phyloP scores from a whole-genome alignment of 1,140 invertebrate genomes.

The Mizuhopecten yessoensis region DNA sequence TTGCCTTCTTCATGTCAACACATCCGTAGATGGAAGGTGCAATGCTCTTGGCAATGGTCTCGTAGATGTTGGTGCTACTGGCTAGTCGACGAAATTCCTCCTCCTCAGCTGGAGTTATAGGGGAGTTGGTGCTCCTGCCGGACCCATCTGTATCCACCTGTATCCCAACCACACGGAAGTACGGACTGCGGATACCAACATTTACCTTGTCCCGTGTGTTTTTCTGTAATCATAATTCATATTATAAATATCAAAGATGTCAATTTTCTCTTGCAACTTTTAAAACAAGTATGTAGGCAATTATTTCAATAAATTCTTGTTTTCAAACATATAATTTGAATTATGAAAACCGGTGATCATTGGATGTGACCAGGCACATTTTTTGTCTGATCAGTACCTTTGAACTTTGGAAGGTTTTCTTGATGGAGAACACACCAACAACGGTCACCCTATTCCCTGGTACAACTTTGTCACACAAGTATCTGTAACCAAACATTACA shows the following conservation, averaged over 20 bases:
- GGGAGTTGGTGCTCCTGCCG: conserved; percentile 85
- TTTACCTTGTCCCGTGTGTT: conserved; percentile 92
- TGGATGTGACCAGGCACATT: no score
- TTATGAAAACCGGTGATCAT: no score
- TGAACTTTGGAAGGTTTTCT: conserved; percentile 89
- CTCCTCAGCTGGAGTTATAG: conserved; percentile 90
- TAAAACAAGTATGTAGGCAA: no score
- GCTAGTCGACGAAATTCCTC: conserved; percentile 95
- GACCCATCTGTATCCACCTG: conserved; percentile 92
- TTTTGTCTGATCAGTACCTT: no score
- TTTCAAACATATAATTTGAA: no score
- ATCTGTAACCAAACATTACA: conserved; percentile 83
- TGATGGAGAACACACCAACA: conserved; percentile 98
- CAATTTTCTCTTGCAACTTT: no score
- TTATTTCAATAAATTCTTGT: no score
- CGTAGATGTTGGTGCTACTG: conserved; percentile 93
- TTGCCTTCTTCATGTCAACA: conserved; percentile 98
- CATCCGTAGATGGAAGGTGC: conserved; percentile 99
- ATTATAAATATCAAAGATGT: no score
- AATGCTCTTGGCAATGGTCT: conserved; percentile 94
- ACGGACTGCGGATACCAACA: conserved; percentile 96
- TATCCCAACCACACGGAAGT: conserved; percentile 97
- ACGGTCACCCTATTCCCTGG: conserved; percentile 98
- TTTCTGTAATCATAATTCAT: conserved; percentile 80
- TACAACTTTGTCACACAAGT: conserved; percentile 96